A percentile compares a stretch with the other conserved stretches of the same genome.
phyloP scores from a whole-genome alignment of 1,140 invertebrate species.

The Euwallacea similis region DNA sequence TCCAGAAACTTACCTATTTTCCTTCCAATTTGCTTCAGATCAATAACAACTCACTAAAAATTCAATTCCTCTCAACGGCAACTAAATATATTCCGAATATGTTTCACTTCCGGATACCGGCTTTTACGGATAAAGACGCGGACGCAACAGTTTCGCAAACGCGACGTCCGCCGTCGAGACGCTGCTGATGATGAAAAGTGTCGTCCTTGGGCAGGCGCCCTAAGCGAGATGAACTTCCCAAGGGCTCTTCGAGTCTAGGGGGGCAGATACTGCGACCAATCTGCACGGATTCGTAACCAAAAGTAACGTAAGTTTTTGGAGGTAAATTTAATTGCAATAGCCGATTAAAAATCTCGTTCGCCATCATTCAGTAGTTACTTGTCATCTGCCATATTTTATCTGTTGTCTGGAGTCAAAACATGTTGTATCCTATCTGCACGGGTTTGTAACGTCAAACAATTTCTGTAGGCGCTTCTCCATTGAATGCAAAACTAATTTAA shows the following conservation, averaged over 20 bases:
- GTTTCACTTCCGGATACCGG: conserved; percentile 7
- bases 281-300: neutral
- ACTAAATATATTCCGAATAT: neutral
- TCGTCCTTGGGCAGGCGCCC: conserved; percentile 36
- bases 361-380: too few relatives aligned
- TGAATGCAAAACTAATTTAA: too few relatives aligned
- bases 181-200: conserved; percentile 4
- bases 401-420: too few relatives aligned
- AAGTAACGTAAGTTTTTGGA: too few relatives aligned
- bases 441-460: too few relatives aligned
- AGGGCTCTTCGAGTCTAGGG: conserved; percentile 15
- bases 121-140: conserved; percentile 4
- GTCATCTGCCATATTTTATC: too few relatives aligned
- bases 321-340: too few relatives aligned
- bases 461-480: too few relatives aligned
- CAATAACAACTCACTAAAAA: neutral
- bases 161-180: conserved; percentile 22
- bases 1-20: too few relatives aligned
- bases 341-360: too few relatives aligned
- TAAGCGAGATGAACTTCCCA: neutral
- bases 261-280: neutral
- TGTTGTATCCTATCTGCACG: too few relatives aligned
- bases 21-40: too few relatives aligned
- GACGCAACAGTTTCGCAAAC: conserved; percentile 30
- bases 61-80: neutral